Base-by-base conservation (phyloP, 1,140 invertebrate genomes). In the Hyposmocoma kahamanoa region DNA sequence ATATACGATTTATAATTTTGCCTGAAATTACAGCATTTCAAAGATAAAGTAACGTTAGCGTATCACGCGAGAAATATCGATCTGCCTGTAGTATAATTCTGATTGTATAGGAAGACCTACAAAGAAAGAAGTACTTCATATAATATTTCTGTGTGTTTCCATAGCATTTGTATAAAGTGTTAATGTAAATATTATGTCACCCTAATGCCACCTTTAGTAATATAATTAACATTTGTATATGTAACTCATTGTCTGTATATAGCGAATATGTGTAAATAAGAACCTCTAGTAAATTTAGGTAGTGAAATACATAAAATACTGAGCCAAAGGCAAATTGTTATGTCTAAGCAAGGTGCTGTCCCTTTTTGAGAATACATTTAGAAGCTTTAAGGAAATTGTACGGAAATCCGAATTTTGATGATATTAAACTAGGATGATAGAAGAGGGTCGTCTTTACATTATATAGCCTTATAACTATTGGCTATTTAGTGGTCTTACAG, bases 321-420 rank as follows among this genome's bases (percentile, higher is more conserved):
- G 67, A 79, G 80, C 80, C 80, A 81, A 81, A 81, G 75, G 80
- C 76, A 67, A 72, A 68, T 66, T 48, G 58, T 59, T 71, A 72
- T 62, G 68, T 79, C 58, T 71, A 69, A 66, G 66, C 62, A 71
- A 75, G 77, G 80, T 84, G 77, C 77, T 84, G 76, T 78, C 56
- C 61, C 15, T 26, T 26, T 36, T 17, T 15, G 8, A 36, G n/a
- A n/a, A n/a, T n/a, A 36, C 8, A 62, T 69, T 64, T 61, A 61
- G 56, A 68, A 79, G 77, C 75, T 81, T 79, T 79, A 80, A 83
- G n/a, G n/a, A n/a, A 62, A 50, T 62, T 58, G 55, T 62, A 71
- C 44, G 52, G 52, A 44, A 75, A 80, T 70, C 67, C 68, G 70
- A 76, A 78, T 76, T 76, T 72, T 15, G 32, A 36, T 8, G 32